A percentile compares a stretch with the other conserved stretches of the same genome.
Evolutionary conservation across 92 coral and sea anemone genomes (phyloP).

Genomic region (Montipora capitata): DNA sequence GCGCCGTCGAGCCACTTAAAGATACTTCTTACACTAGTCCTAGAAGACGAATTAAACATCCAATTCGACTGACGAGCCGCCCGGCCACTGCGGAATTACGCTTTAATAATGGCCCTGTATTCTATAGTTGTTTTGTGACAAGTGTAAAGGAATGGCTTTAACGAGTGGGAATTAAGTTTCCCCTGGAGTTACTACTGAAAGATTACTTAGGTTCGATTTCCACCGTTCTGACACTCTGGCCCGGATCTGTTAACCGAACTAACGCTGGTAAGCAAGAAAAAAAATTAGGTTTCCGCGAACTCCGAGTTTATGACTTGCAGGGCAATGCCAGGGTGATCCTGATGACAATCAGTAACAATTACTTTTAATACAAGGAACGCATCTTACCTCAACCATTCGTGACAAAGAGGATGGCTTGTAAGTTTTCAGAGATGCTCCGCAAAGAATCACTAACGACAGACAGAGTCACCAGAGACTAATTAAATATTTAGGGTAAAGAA

Average conservation of each 20-base stretch:
- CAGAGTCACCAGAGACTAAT: conserved; percentile 19
- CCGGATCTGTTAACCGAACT: not conserved
- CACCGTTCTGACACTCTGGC: not conserved
- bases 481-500: not conserved
- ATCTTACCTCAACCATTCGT: conserved; percentile 4
- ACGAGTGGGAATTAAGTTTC: too few species aligned
- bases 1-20: too few species aligned
- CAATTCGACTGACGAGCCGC: too few species aligned
- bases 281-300: not conserved
- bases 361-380: not conserved
- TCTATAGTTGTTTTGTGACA: too few species aligned
- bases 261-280: not conserved
- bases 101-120: too few species aligned
- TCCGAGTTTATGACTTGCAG: not conserved
- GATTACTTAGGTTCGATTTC: too few species aligned
- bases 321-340: not conserved
- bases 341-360: not conserved
- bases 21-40: too few species aligned
- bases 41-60: too few species aligned
- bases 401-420: conserved; percentile 7
- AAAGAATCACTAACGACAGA: conserved; percentile 5
- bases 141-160: too few species aligned
- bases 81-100: too few species aligned
- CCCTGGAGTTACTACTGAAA: too few species aligned
- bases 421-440: conserved; percentile 2